phyloP scores from a whole-genome alignment of 2,797 vertebrate genomes.

The Dermochelys coriacea region DNA sequence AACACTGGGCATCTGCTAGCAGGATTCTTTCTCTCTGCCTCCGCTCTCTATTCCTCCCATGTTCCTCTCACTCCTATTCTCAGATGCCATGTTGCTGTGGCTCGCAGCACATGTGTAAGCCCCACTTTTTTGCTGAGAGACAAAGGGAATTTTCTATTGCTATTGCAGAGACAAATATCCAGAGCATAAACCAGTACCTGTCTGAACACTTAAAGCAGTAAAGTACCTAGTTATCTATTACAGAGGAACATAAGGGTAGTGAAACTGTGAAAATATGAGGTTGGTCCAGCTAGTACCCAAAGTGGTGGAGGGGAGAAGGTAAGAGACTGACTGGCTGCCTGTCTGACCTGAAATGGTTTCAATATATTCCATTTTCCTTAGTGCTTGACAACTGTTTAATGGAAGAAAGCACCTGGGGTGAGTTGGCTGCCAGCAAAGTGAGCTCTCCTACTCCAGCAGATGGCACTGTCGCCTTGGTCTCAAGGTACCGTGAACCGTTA shows the following conservation, averaged over 20 bases:
- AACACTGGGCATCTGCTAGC: neutral
- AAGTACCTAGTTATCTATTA: neutral
- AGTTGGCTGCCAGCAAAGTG: neutral
- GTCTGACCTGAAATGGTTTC: neutral
- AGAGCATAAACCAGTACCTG: neutral
- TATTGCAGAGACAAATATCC: neutral
- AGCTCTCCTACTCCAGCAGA: neutral
- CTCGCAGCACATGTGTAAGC: neutral
- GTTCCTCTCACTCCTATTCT: too few relatives aligned
- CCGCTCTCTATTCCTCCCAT: neutral
- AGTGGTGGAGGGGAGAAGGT: neutral
- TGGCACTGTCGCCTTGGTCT: neutral
- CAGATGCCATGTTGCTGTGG: neutral
- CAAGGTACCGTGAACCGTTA: neutral
- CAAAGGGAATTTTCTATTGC: neutral
- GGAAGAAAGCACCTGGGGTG: neutral
- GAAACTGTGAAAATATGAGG: neutral
- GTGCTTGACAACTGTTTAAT: neutral
- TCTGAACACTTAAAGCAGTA: neutral
- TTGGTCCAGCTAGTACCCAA: neutral
- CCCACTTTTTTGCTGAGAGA: neutral
- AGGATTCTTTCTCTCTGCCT: neutral
- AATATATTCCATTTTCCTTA: neutral
- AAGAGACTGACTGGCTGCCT: neutral
- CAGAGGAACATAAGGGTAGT: neutral